A percentile compares a stretch with the other conserved stretches of the same genome.
phyloP scores from a whole-genome alignment of 2,797 vertebrate genomes.

The Phyllotis vaccarum region DNA sequence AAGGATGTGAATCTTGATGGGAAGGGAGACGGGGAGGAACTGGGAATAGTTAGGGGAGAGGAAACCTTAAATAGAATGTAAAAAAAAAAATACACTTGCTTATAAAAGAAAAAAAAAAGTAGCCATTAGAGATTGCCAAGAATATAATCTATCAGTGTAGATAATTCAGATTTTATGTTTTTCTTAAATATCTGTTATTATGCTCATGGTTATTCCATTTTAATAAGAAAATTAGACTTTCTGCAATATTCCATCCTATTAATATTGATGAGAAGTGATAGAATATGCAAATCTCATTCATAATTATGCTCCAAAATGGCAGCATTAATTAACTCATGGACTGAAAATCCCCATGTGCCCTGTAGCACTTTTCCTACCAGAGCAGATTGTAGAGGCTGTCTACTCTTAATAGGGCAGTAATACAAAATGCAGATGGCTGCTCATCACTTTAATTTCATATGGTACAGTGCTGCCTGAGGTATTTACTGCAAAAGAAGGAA shows the following conservation, averaged over 20 bases:
- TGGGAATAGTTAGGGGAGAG: background rate
- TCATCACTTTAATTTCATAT: background rate
- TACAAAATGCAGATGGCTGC: background rate
- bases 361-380: background rate
- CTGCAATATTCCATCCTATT: background rate
- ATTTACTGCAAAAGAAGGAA: background rate
- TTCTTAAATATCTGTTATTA: background rate
- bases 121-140: background rate
- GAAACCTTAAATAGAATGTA: background rate
- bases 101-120: background rate
- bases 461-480: background rate
- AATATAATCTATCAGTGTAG: background rate
- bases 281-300: background rate
- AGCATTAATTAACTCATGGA: background rate
- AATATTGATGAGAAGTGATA: conserved; percentile 3
- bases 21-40: background rate
- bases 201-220: too few relatives aligned
- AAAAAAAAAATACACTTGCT: background rate
- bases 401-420: background rate
- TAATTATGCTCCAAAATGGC: background rate
- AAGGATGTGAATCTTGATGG: background rate
- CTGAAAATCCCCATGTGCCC: background rate
- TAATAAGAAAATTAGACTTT: conserved; percentile 26
- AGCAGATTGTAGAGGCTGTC: background rate
- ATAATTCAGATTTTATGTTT: background rate